These are phyloP conservation scores for Clostera curtula DNA, from an alignment of 2,888 invertebrate species.

Conservation along the genomic window DNA sequence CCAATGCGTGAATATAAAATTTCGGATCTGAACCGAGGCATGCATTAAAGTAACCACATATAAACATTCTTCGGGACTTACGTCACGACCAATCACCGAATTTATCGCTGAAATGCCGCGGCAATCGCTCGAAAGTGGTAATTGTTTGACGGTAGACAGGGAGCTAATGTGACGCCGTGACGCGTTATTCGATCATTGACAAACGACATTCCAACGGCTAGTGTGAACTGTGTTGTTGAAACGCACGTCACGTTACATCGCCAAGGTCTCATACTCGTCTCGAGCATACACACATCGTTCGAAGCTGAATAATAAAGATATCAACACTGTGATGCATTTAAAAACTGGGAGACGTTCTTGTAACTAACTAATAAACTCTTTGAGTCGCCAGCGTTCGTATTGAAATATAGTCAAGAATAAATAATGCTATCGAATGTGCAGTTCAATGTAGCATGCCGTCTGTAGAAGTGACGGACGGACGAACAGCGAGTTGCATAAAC, in stretches of 20 bases:
- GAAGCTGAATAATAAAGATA: conserved; percentile 32
- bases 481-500: conserved; percentile 64
- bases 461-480: conserved; percentile 53
- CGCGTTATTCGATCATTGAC: conserved; percentile 69
- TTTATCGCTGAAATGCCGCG: conserved; percentile 41
- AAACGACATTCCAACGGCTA: conserved; percentile 69
- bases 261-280: conserved; percentile 61
- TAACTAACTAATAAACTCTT: too few species aligned
- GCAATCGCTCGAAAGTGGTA: conserved; percentile 44
- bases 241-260: conserved; percentile 54
- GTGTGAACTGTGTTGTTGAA: conserved; percentile 59
- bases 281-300: conserved; percentile 31
- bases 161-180: conserved; percentile 52
- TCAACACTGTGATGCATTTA: conserved; percentile 22
- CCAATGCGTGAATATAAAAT: conserved; percentile 51
- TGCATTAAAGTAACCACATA: conserved; percentile 34
- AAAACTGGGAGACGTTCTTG: conserved; percentile 17
- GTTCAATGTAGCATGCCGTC: conserved; percentile 45
- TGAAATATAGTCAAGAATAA: conserved; percentile 8
- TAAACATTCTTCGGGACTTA: conserved; percentile 43
- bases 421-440: conserved; percentile 27
- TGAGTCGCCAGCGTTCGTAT: too few species aligned
- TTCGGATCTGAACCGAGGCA: conserved; percentile 36
- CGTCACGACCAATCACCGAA: conserved; percentile 46
- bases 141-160: conserved; percentile 45